Conservation (phyloP, 2,888 invertebrate genomes). For the Tetrapedia diversipes region DNA sequence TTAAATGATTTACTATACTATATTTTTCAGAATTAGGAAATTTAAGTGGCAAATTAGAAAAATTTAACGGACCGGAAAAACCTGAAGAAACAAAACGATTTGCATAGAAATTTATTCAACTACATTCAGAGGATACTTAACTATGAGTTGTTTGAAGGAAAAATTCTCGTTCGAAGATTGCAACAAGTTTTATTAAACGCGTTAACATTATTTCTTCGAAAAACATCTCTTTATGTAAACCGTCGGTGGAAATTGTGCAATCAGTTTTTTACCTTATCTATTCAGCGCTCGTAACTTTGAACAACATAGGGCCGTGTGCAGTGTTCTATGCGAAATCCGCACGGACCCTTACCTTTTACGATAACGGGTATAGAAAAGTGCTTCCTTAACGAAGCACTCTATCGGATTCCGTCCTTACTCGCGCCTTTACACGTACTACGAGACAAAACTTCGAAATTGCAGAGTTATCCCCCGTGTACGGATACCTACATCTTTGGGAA, state of each 20-base stretch:
- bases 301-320: conserved; percentile 21
- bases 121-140: too few species aligned
- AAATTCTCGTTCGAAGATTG: too few species aligned
- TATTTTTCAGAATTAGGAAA: too few species aligned
- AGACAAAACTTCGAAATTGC: conserved; percentile 61
- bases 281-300: conserved; percentile 24
- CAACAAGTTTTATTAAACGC: too few species aligned
- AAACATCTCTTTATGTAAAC: neutral
- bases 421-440: conserved; percentile 60
- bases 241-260: conserved; percentile 9
- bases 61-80: too few species aligned
- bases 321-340: conserved; percentile 44
- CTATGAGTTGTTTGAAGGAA: too few species aligned
- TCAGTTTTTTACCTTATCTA: conserved; percentile 9
- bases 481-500: conserved; percentile 47
- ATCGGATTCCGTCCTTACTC: conserved; percentile 50
- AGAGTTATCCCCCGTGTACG: conserved; percentile 54
- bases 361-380: conserved; percentile 55
- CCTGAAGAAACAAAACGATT: too few species aligned
- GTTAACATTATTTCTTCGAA: too few species aligned
- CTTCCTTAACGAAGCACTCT: conserved; percentile 55
- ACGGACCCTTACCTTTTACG: conserved; percentile 55
- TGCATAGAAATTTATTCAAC: too few species aligned
- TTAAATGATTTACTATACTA: too few species aligned
- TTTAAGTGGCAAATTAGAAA: too few species aligned